phyloP scores from a whole-genome alignment of 2,113 vertebrate species.

The Neodontobutis hainanensis region DNA sequence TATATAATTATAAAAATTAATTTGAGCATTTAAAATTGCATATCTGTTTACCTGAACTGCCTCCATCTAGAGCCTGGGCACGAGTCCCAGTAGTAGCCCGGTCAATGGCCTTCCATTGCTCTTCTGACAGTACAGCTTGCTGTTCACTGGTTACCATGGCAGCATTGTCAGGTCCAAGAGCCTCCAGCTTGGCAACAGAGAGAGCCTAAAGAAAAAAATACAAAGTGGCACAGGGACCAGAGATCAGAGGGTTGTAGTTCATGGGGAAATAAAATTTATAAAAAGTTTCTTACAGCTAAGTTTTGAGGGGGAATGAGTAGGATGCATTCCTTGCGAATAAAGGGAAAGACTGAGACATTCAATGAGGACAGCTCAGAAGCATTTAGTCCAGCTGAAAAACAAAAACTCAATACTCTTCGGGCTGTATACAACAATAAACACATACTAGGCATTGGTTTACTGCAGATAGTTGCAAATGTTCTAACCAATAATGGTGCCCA shows the following conservation, averaged over 20 bases:
- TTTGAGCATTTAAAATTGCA: too few species aligned
- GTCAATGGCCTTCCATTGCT: conserved; percentile 48
- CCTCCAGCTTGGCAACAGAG: conserved; percentile 60
- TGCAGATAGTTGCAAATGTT: neutral
- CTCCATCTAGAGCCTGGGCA: too few species aligned
- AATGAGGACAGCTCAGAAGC: conserved; percentile 57
- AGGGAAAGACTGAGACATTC: conserved; percentile 48
- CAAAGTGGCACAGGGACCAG: neutral
- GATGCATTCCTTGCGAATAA: conserved; percentile 47
- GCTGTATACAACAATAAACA: too few species aligned
- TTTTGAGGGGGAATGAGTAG: conserved; percentile 53
- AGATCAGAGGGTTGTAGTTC: too few species aligned
- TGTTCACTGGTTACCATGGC: conserved; percentile 64
- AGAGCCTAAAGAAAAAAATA: conserved; percentile 51
- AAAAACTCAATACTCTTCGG: neutral
- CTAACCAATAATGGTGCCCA: conserved; percentile 72
- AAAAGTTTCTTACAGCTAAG: conserved; percentile 67
- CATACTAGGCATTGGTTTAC: fast-evolving
- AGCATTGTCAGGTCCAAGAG: conserved; percentile 72
- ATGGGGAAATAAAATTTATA: neutral
- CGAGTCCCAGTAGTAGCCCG: conserved; percentile 12
- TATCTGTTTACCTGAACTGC: conserved; percentile 44
- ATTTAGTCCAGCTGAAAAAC: conserved; percentile 62
- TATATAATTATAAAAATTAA: neutral
- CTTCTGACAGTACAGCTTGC: conserved; percentile 3